Base-by-base conservation (phyloP, 2,797 vertebrate species). In the Etheostoma nigrum region DNA sequence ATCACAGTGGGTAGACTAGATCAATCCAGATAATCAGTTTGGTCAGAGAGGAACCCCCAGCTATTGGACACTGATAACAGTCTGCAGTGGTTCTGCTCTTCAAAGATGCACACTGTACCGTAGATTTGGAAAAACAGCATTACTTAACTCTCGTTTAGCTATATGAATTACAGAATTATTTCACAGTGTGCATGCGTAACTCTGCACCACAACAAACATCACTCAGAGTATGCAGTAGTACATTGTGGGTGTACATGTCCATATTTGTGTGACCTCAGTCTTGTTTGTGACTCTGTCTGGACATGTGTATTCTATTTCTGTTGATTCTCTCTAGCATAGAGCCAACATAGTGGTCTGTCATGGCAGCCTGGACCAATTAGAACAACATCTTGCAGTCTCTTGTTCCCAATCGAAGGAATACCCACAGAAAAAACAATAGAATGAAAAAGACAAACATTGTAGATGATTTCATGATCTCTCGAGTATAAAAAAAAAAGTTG, bases 281-380 rank as follows among this genome's bases (percentile, higher is more conserved):
- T 52, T 45, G 25, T 69, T 45, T 73, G 48, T 52, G 18, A 57
- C 47, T 58, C 51, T 57, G 54, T 74, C 59, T 73, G 52, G 60
- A 76, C 48, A 40, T 45, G 40, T 67, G 13, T 45, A 4, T 66
- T 68, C 52, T 66, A 15, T 76, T 80, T 42, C 40, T 59, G 64
- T 36, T 18, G 27, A 40, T 52, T 21, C 49, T 23, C 16, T 72
- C 1, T 30, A 14, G 19, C 16, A 5, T 8, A 27, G 23, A 65
- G 58, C 27, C 48, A 67, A 42, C 12, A 14, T 1, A 5, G 45
- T 19, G 40, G 60, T 65, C 6, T 53, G 65, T 47, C 54, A 63
- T 11, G 42, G 55, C 78, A 85, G 76, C 66, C 30, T 49, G 63
- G 66, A 74, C 64, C 55, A 58, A 79, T 79, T 71, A 80, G 25